Base-by-base conservation (phyloP, 2,888 invertebrate genomes). In the Eristalis pertinax region DNA sequence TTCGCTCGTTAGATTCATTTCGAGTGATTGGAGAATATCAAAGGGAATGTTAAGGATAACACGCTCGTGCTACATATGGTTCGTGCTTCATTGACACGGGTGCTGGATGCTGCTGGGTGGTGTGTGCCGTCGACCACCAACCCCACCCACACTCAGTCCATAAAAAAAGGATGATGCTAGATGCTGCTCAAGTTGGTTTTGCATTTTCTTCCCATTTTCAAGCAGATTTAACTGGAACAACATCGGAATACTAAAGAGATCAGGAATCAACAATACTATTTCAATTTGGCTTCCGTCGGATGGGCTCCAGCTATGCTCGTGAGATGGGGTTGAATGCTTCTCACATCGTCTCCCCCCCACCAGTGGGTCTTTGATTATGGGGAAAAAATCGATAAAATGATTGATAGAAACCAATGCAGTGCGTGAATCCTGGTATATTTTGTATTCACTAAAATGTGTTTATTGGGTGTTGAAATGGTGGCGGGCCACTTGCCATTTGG, bases 161-260 rank as follows among this genome's bases (percentile, higher is more conserved):
- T 86, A 86, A 83, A 86, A 29, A 83, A 83, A 19, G 70, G 22
- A 86, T 75, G 74, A 78, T 78, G 50, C 78, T 78, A 77, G 74
- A 83, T 78, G 70, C 78, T 64, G 78, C 68, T 77, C 38, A 22
- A 63, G 62, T 76, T 75, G 69, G 62, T 79, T 84, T 84, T 87
- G 76, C 84, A 87, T 87, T 87, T 87, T 87, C 74, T 73, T 84
- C 64, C 75, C 79, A 84, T 80, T 84, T 87, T 68, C 75, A 80
- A 87, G 76, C 83, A 84, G 87, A 87, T 87, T 87, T 84, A 87
- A 87, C 87, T 79, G 72, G 87, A 84, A 87, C 87, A 84, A 76
- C 79, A 84, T 84, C 64, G 38, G 87, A 87, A 87, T 87, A 87
- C 73, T 84, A 80, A 87, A 84, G 73, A 43, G 84, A 72, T 24